These are phyloP conservation scores for Pachyramphus minor DNA, from an alignment of 2,113 vertebrate genomes.

Conservation along the genomic window DNA sequence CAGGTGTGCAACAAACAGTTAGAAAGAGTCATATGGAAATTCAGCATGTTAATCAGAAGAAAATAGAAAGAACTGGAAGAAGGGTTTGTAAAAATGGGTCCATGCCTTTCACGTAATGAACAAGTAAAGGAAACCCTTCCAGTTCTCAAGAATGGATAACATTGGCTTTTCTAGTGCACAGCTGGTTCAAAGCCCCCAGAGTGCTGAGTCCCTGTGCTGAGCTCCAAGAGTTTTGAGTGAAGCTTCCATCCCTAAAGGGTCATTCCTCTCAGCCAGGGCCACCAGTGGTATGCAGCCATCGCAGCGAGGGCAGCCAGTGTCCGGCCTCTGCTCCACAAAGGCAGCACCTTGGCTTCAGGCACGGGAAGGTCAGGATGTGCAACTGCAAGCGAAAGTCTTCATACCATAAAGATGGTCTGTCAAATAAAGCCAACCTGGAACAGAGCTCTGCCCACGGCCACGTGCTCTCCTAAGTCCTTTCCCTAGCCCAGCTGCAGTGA, in stretches of 20 bases:
- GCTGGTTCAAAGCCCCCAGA: background rate
- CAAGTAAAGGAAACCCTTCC: background rate
- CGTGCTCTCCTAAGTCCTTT: background rate
- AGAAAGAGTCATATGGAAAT: background rate
- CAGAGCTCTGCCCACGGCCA: background rate
- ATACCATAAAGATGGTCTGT: rapidly evolving
- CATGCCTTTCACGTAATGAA: rapidly evolving
- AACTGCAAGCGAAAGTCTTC: background rate
- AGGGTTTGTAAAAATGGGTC: background rate
- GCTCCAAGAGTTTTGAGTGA: background rate
- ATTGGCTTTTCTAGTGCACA: rapidly evolving
- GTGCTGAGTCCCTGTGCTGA: background rate
- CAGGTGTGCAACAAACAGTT: background rate
- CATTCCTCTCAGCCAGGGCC: background rate
- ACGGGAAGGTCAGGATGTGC: background rate
- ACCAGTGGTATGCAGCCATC: rapidly evolving
- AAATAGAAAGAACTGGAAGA: background rate
- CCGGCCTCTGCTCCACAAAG: background rate
- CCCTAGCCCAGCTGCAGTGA: background rate
- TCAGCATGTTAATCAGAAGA: background rate
- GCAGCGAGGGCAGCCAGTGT: rapidly evolving
- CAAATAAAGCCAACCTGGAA: background rate
- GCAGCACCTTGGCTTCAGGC: background rate
- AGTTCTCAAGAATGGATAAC: background rate
- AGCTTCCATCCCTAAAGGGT: rapidly evolving